Evolutionary conservation across 2,113 vertebrate species (phyloP).

Genomic region (Ranitomeya variabilis): DNA sequence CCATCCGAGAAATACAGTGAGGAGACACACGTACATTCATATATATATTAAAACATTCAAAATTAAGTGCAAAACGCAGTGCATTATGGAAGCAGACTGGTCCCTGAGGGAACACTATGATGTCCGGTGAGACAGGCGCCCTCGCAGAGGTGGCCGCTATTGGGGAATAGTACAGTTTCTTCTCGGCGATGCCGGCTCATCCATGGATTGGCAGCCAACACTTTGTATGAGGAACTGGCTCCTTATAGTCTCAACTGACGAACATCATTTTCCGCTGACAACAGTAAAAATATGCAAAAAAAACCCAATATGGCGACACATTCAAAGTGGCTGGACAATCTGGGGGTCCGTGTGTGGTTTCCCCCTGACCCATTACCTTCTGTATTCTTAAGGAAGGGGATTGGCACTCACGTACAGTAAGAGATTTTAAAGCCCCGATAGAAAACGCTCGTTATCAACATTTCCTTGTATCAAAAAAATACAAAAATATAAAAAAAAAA

Average conservation of each 20-base stretch:
- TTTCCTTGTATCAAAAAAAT: conserved; percentile 43
- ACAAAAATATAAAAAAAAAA: conserved; percentile 44
- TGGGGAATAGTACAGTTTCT: not conserved
- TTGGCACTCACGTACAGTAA: conserved; percentile 1
- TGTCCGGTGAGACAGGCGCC: not conserved
- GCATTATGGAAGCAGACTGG: conserved; percentile 25
- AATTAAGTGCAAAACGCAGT: conserved; percentile 56
- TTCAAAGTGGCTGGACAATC: not conserved
- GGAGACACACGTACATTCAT: conserved; percentile 4
- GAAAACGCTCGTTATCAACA: conserved; percentile 11
- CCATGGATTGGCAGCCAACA: not conserved
- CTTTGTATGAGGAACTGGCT: not conserved
- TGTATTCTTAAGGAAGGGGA: conserved; percentile 4
- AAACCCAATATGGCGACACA: conserved; percentile 15
- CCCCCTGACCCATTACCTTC: not conserved
- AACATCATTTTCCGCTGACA: not conserved
- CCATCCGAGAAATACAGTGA: conserved; percentile 10
- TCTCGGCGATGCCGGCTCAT: not conserved
- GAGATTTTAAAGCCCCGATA: conserved; percentile 28
- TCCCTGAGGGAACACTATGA: conserved; percentile 12
- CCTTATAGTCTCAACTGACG: not conserved
- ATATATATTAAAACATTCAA: conserved; percentile 41
- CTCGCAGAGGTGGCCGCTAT: not conserved
- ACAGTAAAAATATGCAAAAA: conserved; percentile 8
- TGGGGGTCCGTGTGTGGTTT: not conserved